These are phyloP conservation scores for Spheniscus humboldti DNA, from an alignment of 2,797 vertebrate species.

Conservation along the genomic window DNA sequence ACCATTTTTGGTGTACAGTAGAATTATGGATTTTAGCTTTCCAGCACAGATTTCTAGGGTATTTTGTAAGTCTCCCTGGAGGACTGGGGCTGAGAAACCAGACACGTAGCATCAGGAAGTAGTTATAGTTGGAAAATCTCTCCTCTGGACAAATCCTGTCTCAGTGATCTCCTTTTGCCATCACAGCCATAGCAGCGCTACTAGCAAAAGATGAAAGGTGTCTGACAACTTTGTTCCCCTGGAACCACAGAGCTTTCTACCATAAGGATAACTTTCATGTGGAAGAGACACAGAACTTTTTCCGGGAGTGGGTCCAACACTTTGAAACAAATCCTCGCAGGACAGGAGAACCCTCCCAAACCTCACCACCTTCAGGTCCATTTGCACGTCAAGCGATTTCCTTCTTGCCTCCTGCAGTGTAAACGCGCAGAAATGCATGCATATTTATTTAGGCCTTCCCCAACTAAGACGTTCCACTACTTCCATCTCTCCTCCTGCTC, in stretches of 20 bases:
- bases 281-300: conserved; percentile 39
- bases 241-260: conserved; percentile 37
- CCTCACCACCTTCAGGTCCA: conserved; percentile 23
- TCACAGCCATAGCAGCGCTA: conserved; percentile 18
- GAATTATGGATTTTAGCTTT: conserved; percentile 8
- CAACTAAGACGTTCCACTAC: conserved; percentile 16
- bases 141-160: background rate
- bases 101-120: conserved; percentile 28
- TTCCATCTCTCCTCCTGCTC: background rate
- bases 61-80: conserved; percentile 28
- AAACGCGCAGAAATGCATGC: background rate
- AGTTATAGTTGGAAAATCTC: conserved; percentile 37
- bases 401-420: conserved; percentile 27
- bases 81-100: background rate
- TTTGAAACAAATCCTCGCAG: conserved; percentile 49
- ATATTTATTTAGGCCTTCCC: conserved; percentile 20
- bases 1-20: background rate
- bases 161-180: conserved; percentile 42
- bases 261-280: conserved; percentile 44
- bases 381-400: conserved; percentile 19
- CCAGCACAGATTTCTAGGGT: conserved; percentile 12
- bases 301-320: conserved; percentile 20
- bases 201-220: conserved; percentile 41
- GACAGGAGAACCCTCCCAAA: conserved; percentile 11
- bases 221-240: conserved; percentile 48